Evolutionary conservation across 2,888 invertebrate species (phyloP), one percentile per base, ranked within the genome.

Genomic region (Sarcophaga rosellei): DNA sequence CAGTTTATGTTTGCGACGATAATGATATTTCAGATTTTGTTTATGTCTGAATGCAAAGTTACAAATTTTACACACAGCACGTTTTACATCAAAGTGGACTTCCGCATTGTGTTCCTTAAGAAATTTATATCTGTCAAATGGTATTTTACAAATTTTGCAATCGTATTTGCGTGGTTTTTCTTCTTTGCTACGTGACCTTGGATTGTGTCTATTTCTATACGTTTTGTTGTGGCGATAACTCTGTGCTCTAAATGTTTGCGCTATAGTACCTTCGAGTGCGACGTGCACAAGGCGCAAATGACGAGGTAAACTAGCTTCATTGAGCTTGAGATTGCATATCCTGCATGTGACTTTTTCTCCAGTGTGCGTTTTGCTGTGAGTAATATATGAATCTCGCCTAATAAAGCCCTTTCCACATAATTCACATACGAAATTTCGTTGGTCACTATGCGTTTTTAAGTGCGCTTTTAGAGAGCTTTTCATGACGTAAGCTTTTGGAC

Each of bases 51-150:
- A 69, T 23, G 63, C 21, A 12, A 53, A 21, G 45, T 53, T 25
- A 61, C 84, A 84, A 0, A 84, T 79, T 65, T 61, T 45, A 70
- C 84, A 84, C 3, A 70, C 10, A 15, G 20, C n/a, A 17, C 2
- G 79, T 53, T 75, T 12, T 1, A 79, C 25, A 75, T 84, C 53
- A 5, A 35, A 8, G 53, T 84, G 84, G 3, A 23, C 0, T 61
- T 61, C 15, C 47, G 75, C 75, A 59, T 84, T 84, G 44, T 84
- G 84, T 44, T 84, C 84, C 65, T 80, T 84, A 11, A 84, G 79
- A 0, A n/a, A 23, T 53, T 84, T 84, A 23, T 75, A 62, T 15
- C 65, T 3, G 5, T n/a, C 70, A 21, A 79, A 84, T 0, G 3
- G 8, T 47, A 75, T 75, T 59, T 84, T 63, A 65, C 84, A 84